These are phyloP conservation scores for Sinodicranocentrus sp. DNA, from an alignment of 2,888 invertebrate species.

Conservation along the genomic window DNA sequence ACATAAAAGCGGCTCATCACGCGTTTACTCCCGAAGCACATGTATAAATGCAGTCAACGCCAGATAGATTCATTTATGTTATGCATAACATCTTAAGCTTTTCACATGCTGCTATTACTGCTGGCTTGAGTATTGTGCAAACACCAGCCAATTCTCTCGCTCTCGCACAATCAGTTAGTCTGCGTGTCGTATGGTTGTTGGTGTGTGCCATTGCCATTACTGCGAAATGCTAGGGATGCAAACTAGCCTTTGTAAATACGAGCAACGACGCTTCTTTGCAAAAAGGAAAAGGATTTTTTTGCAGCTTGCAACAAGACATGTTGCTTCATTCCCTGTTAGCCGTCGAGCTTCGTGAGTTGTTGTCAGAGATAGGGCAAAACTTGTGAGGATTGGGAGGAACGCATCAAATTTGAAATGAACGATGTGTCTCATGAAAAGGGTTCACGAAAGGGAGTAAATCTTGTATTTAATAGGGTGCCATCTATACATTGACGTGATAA, in stretches of 20 bases:
- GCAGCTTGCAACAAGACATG: slow-evolving; percentile 44
- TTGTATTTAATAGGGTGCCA: too few relatives aligned
- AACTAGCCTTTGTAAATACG: background rate
- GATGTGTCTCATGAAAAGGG: too few relatives aligned
- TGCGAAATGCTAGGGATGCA: background rate
- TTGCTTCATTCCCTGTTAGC: slow-evolving; percentile 11
- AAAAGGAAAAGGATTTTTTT: slow-evolving; percentile 46
- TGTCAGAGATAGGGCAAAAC: too few relatives aligned
- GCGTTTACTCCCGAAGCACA: too few relatives aligned
- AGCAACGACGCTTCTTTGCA: background rate
- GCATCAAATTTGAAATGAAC: too few relatives aligned
- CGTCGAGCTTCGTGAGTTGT: too few relatives aligned
- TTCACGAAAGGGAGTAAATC: too few relatives aligned
- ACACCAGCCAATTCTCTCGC: slow-evolving; percentile 13
- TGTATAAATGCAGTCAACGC: background rate
- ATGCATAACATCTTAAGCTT: background rate
- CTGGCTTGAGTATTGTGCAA: slow-evolving; percentile 16
- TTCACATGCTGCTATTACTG: background rate
- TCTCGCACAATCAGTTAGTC: background rate
- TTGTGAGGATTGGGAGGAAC: too few relatives aligned
- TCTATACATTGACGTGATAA: too few relatives aligned
- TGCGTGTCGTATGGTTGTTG: slow-evolving; percentile 9
- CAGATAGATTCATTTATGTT: background rate
- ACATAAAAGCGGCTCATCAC: too few relatives aligned
- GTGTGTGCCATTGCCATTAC: background rate